These are phyloP conservation scores for Boloria selene DNA, from an alignment of 2,888 invertebrate genomes.

Conservation along the genomic window DNA sequence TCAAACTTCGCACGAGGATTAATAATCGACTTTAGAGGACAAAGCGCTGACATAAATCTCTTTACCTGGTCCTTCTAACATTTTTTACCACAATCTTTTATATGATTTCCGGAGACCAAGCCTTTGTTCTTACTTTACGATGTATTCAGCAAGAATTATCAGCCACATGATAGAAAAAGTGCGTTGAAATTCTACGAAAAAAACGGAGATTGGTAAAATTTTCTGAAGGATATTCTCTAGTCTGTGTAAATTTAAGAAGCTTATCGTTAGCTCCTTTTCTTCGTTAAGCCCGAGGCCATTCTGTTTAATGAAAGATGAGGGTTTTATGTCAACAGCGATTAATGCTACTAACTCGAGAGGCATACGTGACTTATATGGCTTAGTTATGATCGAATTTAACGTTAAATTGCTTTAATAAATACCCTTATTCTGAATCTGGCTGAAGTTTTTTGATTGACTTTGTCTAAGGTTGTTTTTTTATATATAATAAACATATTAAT, in stretches of 20 bases:
- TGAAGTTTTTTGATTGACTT: too few species aligned
- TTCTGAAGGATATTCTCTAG: not conserved
- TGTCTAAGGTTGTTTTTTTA: too few species aligned
- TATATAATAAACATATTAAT: too few species aligned
- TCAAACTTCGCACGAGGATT: slow-evolving; percentile 23
- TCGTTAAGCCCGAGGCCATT: slow-evolving; percentile 10
- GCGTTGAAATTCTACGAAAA: not conserved
- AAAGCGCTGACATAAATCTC: slow-evolving; percentile 43
- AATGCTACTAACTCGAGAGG: not conserved
- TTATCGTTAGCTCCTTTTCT: slow-evolving; percentile 18
- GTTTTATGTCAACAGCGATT: slow-evolving; percentile 15
- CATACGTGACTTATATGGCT: not conserved
- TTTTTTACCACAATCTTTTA: slow-evolving; percentile 47
- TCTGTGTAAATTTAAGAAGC: slow-evolving; percentile 16
- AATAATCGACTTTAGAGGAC: slow-evolving; percentile 22
- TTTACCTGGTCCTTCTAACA: slow-evolving; percentile 47
- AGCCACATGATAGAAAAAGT: slow-evolving; percentile 9
- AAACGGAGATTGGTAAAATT: too few species aligned
- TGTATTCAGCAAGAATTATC: slow-evolving; percentile 16
- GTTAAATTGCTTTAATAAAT: not conserved
- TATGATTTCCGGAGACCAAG: slow-evolving; percentile 43
- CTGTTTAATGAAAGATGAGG: slow-evolving; percentile 17
- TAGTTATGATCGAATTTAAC: not conserved
- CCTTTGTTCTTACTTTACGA: slow-evolving; percentile 46
- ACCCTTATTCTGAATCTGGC: not conserved